A percentile compares a stretch with the other conserved stretches of the same genome.
phyloP scores from a whole-genome alignment of 1,140 invertebrate species.

The Grapholita molesta region DNA sequence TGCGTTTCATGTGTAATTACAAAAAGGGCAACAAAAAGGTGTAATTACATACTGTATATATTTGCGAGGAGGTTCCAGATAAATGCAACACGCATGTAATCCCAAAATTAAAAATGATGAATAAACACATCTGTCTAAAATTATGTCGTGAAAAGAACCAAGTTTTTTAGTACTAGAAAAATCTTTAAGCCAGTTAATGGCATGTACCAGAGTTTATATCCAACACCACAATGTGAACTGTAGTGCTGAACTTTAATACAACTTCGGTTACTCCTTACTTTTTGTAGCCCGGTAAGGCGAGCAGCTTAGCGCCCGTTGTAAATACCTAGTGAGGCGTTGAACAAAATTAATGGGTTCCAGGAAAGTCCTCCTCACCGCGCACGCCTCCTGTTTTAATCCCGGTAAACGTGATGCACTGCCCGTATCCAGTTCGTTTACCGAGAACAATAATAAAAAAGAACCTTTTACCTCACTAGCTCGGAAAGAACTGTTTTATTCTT shows the following conservation, averaged over 20 bases:
- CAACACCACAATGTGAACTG: constrained; percentile 20
- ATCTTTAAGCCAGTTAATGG: not conserved
- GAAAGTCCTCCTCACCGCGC: constrained; percentile 31
- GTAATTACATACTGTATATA: too few species aligned
- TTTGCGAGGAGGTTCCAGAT: too few species aligned
- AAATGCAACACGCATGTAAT: too few species aligned
- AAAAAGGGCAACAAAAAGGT: too few species aligned
- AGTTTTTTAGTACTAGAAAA: not conserved
- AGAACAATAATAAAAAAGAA: constrained; percentile 23
- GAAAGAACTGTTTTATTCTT: too few species aligned
- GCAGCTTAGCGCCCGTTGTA: constrained; percentile 43
- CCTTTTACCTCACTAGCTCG: constrained; percentile 22
- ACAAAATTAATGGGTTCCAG: constrained; percentile 56
- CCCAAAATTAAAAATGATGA: too few species aligned
- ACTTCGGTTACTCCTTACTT: constrained; percentile 33
- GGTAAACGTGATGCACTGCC: constrained; percentile 35
- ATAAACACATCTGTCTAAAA: too few species aligned
- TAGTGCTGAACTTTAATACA: constrained; percentile 31
- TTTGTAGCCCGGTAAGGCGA: constrained; percentile 36
- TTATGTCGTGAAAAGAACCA: too few species aligned
- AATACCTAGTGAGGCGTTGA: constrained; percentile 52
- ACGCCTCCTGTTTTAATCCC: constrained; percentile 39
- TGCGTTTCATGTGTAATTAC: too few species aligned
- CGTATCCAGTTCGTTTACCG: not conserved
- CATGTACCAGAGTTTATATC: not conserved